These are phyloP conservation scores for Protobothrops mucrosquamatus DNA, from an alignment of 2,113 vertebrate genomes.

Conservation along the genomic window DNA sequence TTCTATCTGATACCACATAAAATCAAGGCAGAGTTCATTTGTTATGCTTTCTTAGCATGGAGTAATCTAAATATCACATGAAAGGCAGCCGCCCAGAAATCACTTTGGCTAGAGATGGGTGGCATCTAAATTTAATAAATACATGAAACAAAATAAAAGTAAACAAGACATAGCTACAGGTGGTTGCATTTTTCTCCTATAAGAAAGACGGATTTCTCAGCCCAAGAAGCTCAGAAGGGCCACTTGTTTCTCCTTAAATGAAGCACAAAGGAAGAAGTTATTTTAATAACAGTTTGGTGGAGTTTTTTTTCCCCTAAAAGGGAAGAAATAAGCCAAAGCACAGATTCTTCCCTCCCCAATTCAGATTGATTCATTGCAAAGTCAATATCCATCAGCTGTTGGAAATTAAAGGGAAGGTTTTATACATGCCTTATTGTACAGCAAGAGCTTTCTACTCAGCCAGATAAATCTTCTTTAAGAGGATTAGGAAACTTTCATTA, in stretches of 20 bases:
- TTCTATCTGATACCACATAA: too few relatives aligned
- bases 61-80: too few relatives aligned
- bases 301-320: not conserved
- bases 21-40: too few relatives aligned
- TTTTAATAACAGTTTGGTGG: not conserved
- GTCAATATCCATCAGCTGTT: constrained; percentile 90
- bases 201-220: not conserved
- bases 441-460: constrained; percentile 73
- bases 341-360: constrained; percentile 49
- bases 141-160: not conserved
- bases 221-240: not conserved
- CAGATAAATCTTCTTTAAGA: constrained; percentile 79
- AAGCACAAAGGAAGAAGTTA: constrained; percentile 18
- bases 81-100: too few relatives aligned
- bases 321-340: constrained; percentile 21
- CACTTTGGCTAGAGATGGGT: not conserved
- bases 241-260: constrained; percentile 32
- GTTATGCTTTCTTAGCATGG: too few relatives aligned
- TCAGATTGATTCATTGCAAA: constrained; percentile 75
- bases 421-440: constrained; percentile 76
- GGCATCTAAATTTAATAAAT: not conserved
- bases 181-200: not conserved
- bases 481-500: constrained; percentile 82
- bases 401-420: constrained; percentile 86
- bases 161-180: not conserved